These are phyloP conservation scores for Apodemus agrarius DNA, from an alignment of 2,797 vertebrate genomes.

Conservation along the genomic window DNA sequence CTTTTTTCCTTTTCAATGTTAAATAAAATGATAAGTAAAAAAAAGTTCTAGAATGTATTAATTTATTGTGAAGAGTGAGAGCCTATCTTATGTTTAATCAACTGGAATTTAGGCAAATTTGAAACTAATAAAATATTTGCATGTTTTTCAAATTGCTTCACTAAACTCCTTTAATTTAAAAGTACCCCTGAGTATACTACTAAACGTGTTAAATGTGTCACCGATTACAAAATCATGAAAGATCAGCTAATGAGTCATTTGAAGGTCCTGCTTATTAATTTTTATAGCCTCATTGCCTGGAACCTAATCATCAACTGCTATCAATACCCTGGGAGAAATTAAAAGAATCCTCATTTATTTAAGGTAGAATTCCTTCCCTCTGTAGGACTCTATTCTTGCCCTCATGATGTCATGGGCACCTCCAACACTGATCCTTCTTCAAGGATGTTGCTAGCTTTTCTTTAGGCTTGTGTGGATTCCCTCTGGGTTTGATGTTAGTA, in stretches of 20 bases:
- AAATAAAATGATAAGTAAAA: slow-evolving; percentile 31
- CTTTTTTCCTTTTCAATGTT: slow-evolving; percentile 18
- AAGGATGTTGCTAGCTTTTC: slow-evolving; percentile 9
- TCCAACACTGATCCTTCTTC: slow-evolving; percentile 35
- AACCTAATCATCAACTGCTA: slow-evolving; percentile 53
- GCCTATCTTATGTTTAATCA: slow-evolving; percentile 62
- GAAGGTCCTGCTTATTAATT: slow-evolving; percentile 69
- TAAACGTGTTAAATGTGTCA: slow-evolving; percentile 72
- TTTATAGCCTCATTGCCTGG: slow-evolving; percentile 55
- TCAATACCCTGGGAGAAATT: slow-evolving; percentile 54
- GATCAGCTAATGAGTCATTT: slow-evolving; percentile 76
- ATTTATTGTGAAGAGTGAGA: slow-evolving; percentile 31
- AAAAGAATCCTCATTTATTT: slow-evolving; percentile 54
- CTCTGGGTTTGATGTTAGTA: slow-evolving; percentile 50
- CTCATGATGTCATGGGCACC: background rate
- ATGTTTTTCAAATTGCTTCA: slow-evolving; percentile 74
- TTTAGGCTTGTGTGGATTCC: slow-evolving; percentile 45
- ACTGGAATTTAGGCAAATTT: slow-evolving; percentile 63
- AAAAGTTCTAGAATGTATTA: slow-evolving; percentile 8
- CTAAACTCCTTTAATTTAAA: slow-evolving; percentile 70
- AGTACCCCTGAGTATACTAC: slow-evolving; percentile 68
- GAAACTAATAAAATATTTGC: slow-evolving; percentile 72
- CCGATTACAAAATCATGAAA: slow-evolving; percentile 69
- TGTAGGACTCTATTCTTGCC: background rate
- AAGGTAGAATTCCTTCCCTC: slow-evolving; percentile 43